phyloP scores from a whole-genome alignment of 2,888 invertebrate species.

The Amblyjoppa proteus region DNA sequence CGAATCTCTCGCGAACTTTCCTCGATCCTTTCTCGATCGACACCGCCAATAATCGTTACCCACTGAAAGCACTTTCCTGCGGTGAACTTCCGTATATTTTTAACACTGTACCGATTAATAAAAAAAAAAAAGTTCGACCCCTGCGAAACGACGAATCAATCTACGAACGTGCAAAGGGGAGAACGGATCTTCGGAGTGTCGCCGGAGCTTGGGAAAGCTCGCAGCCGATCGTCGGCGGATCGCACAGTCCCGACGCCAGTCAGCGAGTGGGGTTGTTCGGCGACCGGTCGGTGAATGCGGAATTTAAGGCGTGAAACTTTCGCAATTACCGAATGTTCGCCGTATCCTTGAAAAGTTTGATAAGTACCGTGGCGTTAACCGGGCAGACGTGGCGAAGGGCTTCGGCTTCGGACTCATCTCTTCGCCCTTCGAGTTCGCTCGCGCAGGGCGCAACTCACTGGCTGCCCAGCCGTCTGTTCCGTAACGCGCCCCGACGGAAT shows the following conservation, averaged over 20 bases:
- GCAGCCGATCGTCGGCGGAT: constrained; percentile 20
- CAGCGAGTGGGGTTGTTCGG: constrained; percentile 23
- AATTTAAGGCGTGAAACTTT: constrained; percentile 83
- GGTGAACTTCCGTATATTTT: no score
- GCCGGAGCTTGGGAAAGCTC: neutral
- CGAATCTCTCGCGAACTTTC: neutral
- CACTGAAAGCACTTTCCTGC: neutral
- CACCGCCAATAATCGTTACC: neutral
- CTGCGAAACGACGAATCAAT: constrained; percentile 17
- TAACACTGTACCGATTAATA: neutral
- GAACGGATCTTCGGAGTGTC: neutral
- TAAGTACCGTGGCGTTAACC: constrained; percentile 63
- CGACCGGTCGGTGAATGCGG: constrained; percentile 68
- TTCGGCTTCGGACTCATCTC: constrained; percentile 52
- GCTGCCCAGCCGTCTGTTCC: constrained; percentile 43
- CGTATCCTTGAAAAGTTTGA: constrained; percentile 82
- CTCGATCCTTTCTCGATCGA: neutral
- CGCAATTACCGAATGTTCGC: constrained; percentile 83
- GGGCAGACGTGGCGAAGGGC: constrained; percentile 38
- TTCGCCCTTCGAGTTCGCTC: constrained; percentile 56
- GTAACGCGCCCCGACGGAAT: constrained; percentile 70
- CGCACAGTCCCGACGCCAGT: constrained; percentile 17
- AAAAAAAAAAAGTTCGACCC: neutral
- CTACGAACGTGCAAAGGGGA: neutral
- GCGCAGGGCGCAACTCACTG: constrained; percentile 57